Conservation (phyloP, 2,113 vertebrate genomes). For the Dermatemys mawii region DNA sequence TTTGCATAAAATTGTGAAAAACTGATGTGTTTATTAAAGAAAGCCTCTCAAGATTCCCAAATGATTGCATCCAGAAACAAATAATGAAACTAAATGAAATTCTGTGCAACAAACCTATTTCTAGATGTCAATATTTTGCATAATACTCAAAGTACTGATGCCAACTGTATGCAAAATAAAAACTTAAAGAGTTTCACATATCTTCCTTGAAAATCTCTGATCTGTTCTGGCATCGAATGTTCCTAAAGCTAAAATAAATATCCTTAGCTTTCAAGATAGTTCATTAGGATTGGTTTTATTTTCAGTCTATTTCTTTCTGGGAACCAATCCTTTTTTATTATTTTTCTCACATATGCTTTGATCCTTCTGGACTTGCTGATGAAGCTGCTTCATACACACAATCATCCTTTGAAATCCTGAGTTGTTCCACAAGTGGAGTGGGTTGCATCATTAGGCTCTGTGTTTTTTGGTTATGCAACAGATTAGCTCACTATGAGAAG, state of each 20-base stretch:
- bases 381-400: slow-evolving; percentile 43
- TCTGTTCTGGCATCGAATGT: not conserved
- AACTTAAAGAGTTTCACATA: not conserved
- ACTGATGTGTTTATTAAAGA: not conserved
- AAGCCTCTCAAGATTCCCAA: not conserved
- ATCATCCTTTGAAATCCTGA: slow-evolving; percentile 59
- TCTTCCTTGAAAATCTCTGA: not conserved
- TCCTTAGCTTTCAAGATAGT: not conserved
- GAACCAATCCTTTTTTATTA: slow-evolving; percentile 26
- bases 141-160: not conserved
- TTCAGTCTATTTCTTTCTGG: slow-evolving; percentile 26
- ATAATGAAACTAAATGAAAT: not conserved
- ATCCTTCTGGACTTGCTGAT: slow-evolving; percentile 50
- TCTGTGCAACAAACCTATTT: not conserved
- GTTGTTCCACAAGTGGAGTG: slow-evolving; percentile 59
- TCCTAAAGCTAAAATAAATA: not conserved
- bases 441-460: slow-evolving; percentile 56
- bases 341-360: slow-evolving; percentile 57
- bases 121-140: not conserved
- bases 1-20: not conserved
- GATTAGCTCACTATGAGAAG: slow-evolving; percentile 68
- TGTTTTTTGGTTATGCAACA: slow-evolving; percentile 59
- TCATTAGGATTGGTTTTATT: slow-evolving; percentile 29
- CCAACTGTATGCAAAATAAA: not conserved
- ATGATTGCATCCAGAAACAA: not conserved